A percentile compares a stretch with the other conserved stretches of the same genome.
These are phyloP conservation scores for Chloebia gouldiae DNA, from an alignment of 2,113 vertebrate genomes.

Conservation along the genomic window DNA sequence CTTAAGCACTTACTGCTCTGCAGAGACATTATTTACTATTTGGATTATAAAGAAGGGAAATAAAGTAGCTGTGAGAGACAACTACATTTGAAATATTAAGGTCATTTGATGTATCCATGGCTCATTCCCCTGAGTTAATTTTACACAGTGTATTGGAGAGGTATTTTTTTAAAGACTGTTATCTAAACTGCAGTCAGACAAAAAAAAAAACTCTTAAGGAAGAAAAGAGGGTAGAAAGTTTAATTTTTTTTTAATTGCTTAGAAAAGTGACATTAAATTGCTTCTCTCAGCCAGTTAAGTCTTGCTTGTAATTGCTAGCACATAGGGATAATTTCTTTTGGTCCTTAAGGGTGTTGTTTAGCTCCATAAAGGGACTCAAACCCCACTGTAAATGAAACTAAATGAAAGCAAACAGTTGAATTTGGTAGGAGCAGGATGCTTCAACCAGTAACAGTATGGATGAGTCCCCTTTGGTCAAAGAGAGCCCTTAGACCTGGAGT, in stretches of 20 bases:
- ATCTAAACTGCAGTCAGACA: background rate
- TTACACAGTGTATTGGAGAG: background rate
- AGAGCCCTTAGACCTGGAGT: background rate
- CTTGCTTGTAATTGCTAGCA: background rate
- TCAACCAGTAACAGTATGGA: background rate
- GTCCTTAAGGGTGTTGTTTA: background rate
- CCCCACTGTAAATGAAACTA: background rate
- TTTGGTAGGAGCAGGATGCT: background rate
- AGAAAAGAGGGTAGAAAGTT: background rate
- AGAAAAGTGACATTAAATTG: background rate
- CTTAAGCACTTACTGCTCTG: constrained; percentile 7
- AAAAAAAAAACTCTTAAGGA: background rate
- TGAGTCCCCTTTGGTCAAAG: background rate
- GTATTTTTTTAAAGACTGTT: background rate
- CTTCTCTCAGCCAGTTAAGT: background rate
- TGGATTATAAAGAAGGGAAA: background rate
- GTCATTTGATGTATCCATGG: background rate
- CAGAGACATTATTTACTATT: background rate
- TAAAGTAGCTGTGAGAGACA: background rate
- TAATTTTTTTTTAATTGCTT: background rate
- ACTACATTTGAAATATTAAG: background rate
- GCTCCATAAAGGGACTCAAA: background rate
- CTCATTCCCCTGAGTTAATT: background rate
- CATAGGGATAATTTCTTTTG: background rate
- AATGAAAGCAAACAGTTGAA: background rate